phyloP scores from a whole-genome alignment of 2,113 vertebrate species.

The Speoplatyrhinus poulsoni region DNA sequence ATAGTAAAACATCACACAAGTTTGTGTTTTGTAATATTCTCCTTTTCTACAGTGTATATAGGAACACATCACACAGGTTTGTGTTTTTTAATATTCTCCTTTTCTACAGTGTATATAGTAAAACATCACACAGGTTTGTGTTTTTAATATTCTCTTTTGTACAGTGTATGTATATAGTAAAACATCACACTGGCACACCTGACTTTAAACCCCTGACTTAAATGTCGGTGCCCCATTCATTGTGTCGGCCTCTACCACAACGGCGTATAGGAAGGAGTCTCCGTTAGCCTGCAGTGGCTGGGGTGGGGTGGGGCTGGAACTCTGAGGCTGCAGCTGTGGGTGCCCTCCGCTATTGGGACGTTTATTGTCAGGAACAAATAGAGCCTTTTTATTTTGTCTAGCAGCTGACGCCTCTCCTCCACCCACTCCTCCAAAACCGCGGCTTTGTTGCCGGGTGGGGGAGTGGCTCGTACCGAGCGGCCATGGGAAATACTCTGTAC shows the following conservation, averaged over 20 bases:
- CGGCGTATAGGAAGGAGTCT: conserved; percentile 57
- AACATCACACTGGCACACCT: too few relatives aligned
- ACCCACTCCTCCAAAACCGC: conserved; percentile 58
- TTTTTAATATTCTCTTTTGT: too few relatives aligned
- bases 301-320: conserved; percentile 45
- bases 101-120: too few relatives aligned
- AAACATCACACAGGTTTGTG: too few relatives aligned
- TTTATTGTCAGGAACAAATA: conserved; percentile 71
- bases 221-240: conserved; percentile 3
- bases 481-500: conserved; percentile 23
- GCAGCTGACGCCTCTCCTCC: conserved; percentile 68
- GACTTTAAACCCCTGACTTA: conserved; percentile 41
- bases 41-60: too few relatives aligned
- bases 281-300: conserved; percentile 43
- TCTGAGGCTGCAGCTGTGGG: conserved; percentile 65
- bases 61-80: too few relatives aligned
- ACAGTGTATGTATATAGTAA: too few relatives aligned
- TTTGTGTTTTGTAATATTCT: too few relatives aligned
- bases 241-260: conserved; percentile 40
- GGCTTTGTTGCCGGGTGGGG: conserved; percentile 57
- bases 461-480: conserved; percentile 48
- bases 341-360: conserved; percentile 58
- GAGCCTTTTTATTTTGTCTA: conserved; percentile 72
- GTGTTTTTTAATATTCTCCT: too few relatives aligned
- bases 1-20: too few relatives aligned